Percentiles rank a stretch among this genome's conserved stretches.
These are phyloP conservation scores for Mesorhabditis belari DNA, from an alignment of 2,888 invertebrate species.

Conservation along the genomic window DNA sequence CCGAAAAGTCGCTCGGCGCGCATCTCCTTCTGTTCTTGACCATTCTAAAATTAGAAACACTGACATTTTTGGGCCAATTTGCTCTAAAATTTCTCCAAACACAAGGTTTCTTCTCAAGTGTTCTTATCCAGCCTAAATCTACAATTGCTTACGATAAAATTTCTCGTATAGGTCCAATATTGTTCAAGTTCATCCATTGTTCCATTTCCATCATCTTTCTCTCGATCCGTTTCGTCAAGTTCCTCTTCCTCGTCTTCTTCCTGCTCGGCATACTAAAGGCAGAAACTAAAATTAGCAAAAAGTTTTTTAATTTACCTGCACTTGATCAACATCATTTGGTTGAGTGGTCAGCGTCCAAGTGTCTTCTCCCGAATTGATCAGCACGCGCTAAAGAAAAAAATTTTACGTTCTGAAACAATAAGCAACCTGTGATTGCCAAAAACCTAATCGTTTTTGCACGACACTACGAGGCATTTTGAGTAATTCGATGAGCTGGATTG, in stretches of 20 bases:
- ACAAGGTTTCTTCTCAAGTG: too few relatives aligned
- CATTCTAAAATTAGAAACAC: conserved; percentile 12
- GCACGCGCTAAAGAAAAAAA: background rate
- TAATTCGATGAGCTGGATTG: conserved; percentile 23
- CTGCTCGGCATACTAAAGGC: conserved; percentile 7
- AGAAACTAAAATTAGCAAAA: background rate
- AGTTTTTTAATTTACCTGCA: background rate
- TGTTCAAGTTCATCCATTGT: conserved; percentile 42
- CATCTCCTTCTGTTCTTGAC: conserved; percentile 31
- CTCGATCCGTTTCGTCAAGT: conserved; percentile 12
- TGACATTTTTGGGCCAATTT: background rate
- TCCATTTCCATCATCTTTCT: conserved; percentile 4
- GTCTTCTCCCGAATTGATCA: background rate
- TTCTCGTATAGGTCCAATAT: conserved; percentile 47
- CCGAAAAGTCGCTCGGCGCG: conserved; percentile 37
- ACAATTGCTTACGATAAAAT: conserved; percentile 24
- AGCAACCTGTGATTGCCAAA: conserved; percentile 30
- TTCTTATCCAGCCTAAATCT: too few relatives aligned
- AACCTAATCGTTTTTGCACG: conserved; percentile 33
- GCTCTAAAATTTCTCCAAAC: background rate
- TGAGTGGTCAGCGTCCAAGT: background rate
- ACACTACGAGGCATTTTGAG: conserved; percentile 15
- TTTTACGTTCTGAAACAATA: background rate
- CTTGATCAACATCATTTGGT: background rate
- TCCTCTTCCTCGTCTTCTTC: conserved; percentile 22